Evolutionary conservation across 2,797 vertebrate genomes (phyloP).

Genomic region (Momotus momota): DNA sequence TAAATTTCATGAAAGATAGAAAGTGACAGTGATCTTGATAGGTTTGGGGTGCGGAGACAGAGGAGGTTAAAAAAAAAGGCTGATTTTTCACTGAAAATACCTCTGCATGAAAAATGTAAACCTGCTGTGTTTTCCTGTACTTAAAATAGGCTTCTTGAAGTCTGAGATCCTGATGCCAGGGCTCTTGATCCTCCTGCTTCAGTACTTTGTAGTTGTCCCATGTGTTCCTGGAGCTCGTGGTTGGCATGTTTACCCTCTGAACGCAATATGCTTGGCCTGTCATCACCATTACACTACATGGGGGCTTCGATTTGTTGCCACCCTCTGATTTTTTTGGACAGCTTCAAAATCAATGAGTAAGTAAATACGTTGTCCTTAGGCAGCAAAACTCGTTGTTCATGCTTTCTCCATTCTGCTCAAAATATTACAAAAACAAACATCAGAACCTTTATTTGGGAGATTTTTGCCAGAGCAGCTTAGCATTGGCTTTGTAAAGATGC

Average conservation of each 20-base stretch:
- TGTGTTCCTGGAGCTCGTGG: neutral
- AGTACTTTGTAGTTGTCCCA: neutral
- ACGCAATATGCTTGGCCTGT: neutral
- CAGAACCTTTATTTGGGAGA: neutral
- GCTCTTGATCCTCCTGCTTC: neutral
- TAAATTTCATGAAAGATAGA: neutral
- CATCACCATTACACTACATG: rapidly evolving
- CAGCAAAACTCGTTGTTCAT: neutral
- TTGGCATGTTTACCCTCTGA: neutral
- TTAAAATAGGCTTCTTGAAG: neutral
- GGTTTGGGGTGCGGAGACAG: neutral
- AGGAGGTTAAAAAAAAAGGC: neutral
- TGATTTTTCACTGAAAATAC: neutral
- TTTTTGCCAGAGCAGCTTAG: neutral
- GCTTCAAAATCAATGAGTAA: neutral
- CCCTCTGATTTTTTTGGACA: neutral
- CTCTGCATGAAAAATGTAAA: neutral
- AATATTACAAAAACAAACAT: neutral
- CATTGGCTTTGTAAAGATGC: neutral
- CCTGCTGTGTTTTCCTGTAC: neutral
- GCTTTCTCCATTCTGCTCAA: neutral
- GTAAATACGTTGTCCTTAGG: neutral
- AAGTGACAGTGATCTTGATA: neutral
- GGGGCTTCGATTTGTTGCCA: neutral
- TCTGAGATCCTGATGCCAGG: neutral